Conservation (phyloP, 2,888 invertebrate genomes). For the Choreutis nemorana region DNA sequence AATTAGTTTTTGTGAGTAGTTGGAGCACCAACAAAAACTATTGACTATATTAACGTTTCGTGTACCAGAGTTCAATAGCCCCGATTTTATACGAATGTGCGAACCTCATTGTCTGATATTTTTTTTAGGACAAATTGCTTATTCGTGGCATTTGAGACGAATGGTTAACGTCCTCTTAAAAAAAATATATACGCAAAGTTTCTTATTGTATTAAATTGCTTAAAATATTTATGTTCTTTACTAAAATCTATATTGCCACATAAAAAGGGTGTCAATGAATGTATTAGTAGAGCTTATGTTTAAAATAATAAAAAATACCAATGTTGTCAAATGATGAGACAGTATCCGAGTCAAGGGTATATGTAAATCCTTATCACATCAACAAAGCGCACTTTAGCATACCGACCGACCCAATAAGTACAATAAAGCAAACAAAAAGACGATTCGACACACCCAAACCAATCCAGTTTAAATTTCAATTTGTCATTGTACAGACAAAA, state of each 20-base stretch:
- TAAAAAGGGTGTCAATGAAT: no score
- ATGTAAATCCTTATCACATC: slow-evolving; percentile 46
- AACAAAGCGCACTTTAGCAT: slow-evolving; percentile 38
- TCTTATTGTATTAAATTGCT: no score
- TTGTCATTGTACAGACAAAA: no score
- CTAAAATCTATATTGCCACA: no score
- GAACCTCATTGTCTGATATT: slow-evolving; percentile 55
- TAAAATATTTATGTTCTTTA: no score
- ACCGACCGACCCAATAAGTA: slow-evolving; percentile 30
- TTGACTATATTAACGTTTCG: slow-evolving; percentile 33
- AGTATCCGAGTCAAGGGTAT: slow-evolving; percentile 38
- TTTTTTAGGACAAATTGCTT: slow-evolving; percentile 54
- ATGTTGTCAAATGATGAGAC: slow-evolving; percentile 34
- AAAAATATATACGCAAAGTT: no score
- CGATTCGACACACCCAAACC: no score
- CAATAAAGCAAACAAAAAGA: slow-evolving; percentile 26
- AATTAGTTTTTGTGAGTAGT: slow-evolving; percentile 37
- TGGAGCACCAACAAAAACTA: slow-evolving; percentile 45
- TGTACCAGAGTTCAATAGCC: slow-evolving; percentile 49
- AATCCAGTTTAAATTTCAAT: no score
- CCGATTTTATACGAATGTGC: slow-evolving; percentile 54
- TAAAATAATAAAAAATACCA: slow-evolving; percentile 25
- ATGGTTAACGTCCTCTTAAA: no score
- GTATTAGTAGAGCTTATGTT: slow-evolving; percentile 1
- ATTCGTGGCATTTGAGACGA: slow-evolving; percentile 34